Evolutionary conservation across 2,888 invertebrate genomes (phyloP).

Genomic region (Anticlea derivata): DNA sequence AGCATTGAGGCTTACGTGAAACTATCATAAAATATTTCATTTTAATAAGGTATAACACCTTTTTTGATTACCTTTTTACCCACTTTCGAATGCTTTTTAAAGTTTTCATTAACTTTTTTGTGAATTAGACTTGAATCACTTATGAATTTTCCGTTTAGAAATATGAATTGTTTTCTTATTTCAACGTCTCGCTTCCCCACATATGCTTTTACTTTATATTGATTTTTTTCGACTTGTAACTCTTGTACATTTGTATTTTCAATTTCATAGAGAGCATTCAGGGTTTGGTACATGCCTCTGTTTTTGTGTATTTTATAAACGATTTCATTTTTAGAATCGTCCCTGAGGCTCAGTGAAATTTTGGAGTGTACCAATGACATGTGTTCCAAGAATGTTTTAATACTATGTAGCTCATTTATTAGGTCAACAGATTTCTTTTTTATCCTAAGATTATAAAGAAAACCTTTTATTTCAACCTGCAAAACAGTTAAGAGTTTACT

Average conservation of each 20-base stretch:
- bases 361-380: constrained; percentile 86
- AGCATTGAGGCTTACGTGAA: no score
- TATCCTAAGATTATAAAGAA: constrained; percentile 86
- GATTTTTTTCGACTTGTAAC: constrained; percentile 65
- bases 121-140: constrained; percentile 68
- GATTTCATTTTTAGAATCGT: constrained; percentile 85
- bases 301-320: constrained; percentile 84
- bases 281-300: constrained; percentile 78
- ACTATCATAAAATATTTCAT: no score
- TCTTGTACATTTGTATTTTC: constrained; percentile 64
- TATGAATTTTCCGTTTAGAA: constrained; percentile 85
- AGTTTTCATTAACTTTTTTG: constrained; percentile 49
- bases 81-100: constrained; percentile 44
- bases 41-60: constrained; percentile 37
- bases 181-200: constrained; percentile 69
- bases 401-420: constrained; percentile 82
- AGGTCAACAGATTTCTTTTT: constrained; percentile 80
- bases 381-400: constrained; percentile 83
- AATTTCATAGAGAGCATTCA: constrained; percentile 62
- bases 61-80: constrained; percentile 27
- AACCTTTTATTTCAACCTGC: constrained; percentile 85
- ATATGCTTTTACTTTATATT: constrained; percentile 82
- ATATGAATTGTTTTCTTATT: constrained; percentile 79
- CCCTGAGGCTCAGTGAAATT: constrained; percentile 87
- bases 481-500: constrained; percentile 26